phyloP scores from a whole-genome alignment of 2,113 vertebrate genomes.

The Isichthys henryi region DNA sequence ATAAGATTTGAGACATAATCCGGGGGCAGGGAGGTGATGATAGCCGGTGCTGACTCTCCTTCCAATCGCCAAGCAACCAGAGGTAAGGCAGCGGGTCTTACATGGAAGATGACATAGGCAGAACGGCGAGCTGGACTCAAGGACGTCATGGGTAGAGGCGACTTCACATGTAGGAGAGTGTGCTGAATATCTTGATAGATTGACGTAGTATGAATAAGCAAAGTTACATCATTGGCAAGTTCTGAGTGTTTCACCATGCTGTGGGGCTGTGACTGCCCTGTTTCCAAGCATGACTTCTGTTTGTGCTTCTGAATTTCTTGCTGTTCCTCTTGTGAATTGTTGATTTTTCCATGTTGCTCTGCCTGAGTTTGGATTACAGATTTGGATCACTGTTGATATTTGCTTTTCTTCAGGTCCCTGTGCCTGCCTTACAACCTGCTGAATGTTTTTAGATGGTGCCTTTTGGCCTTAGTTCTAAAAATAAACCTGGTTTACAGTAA shows the following conservation, averaged over 20 bases:
- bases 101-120: too few relatives aligned
- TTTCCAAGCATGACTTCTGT: not conserved
- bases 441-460: not conserved
- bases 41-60: too few relatives aligned
- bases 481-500: not conserved
- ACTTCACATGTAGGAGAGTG: too few relatives aligned
- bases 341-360: not conserved
- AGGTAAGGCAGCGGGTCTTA: too few relatives aligned
- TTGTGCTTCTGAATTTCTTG: not conserved
- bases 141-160: too few relatives aligned
- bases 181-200: too few relatives aligned
- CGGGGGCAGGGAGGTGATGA: too few relatives aligned
- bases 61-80: too few relatives aligned
- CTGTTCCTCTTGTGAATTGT: not conserved
- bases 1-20: too few relatives aligned
- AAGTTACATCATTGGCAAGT: not conserved
- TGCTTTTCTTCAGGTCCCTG: not conserved
- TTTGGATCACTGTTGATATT: not conserved
- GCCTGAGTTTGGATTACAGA: not conserved
- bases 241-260: not conserved
- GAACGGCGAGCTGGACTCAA: too few relatives aligned
- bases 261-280: not conserved
- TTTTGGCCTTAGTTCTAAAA: not conserved
- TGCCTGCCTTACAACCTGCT: not conserved
- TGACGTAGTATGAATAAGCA: too few relatives aligned